Percentiles rank a stretch among this genome's conserved stretches.
phyloP scores from a whole-genome alignment of 1,140 invertebrate species.

The Temnothorax nylanderi region DNA sequence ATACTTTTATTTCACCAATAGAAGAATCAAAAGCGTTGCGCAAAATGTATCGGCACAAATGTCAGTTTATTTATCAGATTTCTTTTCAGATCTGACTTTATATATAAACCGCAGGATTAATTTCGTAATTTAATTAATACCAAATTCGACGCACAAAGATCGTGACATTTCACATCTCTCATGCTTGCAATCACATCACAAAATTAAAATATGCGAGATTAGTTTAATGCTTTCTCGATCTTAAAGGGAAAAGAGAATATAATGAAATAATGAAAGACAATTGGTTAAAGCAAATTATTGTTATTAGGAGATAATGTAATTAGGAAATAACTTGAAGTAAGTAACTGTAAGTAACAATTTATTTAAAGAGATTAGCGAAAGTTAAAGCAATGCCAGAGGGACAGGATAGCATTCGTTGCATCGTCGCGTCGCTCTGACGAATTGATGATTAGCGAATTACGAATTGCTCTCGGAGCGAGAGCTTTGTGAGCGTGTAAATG shows the following conservation, averaged over 20 bases:
- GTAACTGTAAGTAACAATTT: neutral
- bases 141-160: conserved; percentile 62
- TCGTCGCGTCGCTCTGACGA: conserved; percentile 6
- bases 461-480: conserved; percentile 12
- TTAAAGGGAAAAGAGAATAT: conserved; percentile 3
- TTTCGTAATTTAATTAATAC: conserved; percentile 69
- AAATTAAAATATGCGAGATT: conserved; percentile 41
- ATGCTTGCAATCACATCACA: conserved; percentile 13
- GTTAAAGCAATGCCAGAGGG: neutral
- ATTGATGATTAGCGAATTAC: conserved; percentile 39
- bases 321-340: neutral
- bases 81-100: conserved; percentile 19
- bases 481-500: conserved; percentile 37
- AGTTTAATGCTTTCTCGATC: conserved; percentile 31
- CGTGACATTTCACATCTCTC: conserved; percentile 38
- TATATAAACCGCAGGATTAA: conserved; percentile 27
- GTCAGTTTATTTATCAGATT: neutral
- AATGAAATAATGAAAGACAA: conserved; percentile 18
- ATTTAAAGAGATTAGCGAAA: conserved; percentile 51
- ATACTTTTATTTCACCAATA: neutral
- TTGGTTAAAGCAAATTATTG: conserved; percentile 6
- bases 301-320: conserved; percentile 38
- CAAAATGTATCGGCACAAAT: neutral
- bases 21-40: neutral
- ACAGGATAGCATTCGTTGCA: conserved; percentile 29